These are phyloP conservation scores for Drosophila lacertosa DNA, from an alignment of 1,140 invertebrate species.

Conservation along the genomic window DNA sequence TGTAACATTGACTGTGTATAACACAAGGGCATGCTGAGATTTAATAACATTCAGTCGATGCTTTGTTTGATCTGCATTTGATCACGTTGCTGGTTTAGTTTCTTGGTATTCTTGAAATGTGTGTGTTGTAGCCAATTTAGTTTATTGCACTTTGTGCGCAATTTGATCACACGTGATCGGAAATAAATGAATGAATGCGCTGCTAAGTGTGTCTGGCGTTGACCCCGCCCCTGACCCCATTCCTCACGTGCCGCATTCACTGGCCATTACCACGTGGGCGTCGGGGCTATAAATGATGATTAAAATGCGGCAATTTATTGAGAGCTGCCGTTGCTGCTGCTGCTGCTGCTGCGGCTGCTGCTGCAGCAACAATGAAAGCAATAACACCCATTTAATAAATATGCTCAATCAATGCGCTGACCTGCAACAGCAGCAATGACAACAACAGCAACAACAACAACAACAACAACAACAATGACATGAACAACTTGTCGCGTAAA, in stretches of 20 bases:
- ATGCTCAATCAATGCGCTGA: slow-evolving; percentile 73
- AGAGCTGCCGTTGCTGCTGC: slow-evolving; percentile 6
- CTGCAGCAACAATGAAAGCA: slow-evolving; percentile 38
- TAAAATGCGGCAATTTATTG: slow-evolving; percentile 76
- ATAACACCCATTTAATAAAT: slow-evolving; percentile 80
- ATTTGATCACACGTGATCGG: too few species aligned
- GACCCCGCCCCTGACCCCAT: background rate
- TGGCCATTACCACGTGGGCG: slow-evolving; percentile 16
- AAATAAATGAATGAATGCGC: too few species aligned
- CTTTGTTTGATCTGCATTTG: too few species aligned
- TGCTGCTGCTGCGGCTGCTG: background rate
- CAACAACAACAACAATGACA: background rate
- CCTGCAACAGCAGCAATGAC: slow-evolving; percentile 15
- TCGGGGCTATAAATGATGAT: slow-evolving; percentile 67
- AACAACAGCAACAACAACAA: slow-evolving; percentile 10
- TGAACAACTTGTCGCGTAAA: slow-evolving; percentile 55
- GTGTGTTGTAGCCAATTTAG: too few species aligned
- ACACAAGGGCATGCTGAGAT: too few species aligned
- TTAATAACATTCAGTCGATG: too few species aligned
- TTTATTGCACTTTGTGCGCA: too few species aligned
- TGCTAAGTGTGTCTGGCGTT: too few species aligned
- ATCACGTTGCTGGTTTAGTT: too few species aligned
- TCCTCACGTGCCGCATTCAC: background rate
- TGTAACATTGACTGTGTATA: too few species aligned
- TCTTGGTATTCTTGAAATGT: too few species aligned